Percentiles rank a stretch among this genome's conserved stretches.
phyloP scores from a whole-genome alignment of 23 tunicate species.

The Botrylloides violaceus region DNA sequence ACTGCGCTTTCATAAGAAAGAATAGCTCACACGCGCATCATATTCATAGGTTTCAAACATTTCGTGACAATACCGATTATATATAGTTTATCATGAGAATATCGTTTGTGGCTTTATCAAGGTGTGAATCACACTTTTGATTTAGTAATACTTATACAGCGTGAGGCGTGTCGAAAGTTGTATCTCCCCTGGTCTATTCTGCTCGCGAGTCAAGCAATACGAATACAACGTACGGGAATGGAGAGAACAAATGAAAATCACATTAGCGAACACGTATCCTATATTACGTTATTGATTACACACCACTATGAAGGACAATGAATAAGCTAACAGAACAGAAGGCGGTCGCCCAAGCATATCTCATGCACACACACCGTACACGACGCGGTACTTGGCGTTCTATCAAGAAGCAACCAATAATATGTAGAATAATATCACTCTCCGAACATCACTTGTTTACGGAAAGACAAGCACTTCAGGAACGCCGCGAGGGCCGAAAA shows the following conservation, averaged over 20 bases:
- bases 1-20: too few relatives aligned
- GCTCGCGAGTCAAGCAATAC: too few relatives aligned
- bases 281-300: constrained; percentile 36
- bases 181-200: too few relatives aligned
- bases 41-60: too few relatives aligned
- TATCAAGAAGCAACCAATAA: constrained; percentile 33
- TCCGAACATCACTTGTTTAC: constrained; percentile 22
- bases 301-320: constrained; percentile 33
- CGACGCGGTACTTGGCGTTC: constrained; percentile 27
- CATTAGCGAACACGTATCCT: constrained; percentile 38
- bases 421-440: constrained; percentile 27
- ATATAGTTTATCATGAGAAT: too few relatives aligned
- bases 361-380: constrained; percentile 23
- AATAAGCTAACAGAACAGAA: constrained; percentile 25
- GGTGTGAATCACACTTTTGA: too few relatives aligned
- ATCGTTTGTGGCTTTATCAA: too few relatives aligned
- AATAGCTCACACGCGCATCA: too few relatives aligned
- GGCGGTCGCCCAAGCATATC: constrained; percentile 21
- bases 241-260: constrained; percentile 32
- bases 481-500: constrained; percentile 17
- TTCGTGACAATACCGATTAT: too few relatives aligned
- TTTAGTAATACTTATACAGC: too few relatives aligned
- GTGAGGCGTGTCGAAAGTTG: too few relatives aligned
- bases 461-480: constrained; percentile 14
- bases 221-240: neutral